Evolutionary conservation across 2,113 vertebrate genomes (phyloP).

Genomic region (Labeo catla): DNA sequence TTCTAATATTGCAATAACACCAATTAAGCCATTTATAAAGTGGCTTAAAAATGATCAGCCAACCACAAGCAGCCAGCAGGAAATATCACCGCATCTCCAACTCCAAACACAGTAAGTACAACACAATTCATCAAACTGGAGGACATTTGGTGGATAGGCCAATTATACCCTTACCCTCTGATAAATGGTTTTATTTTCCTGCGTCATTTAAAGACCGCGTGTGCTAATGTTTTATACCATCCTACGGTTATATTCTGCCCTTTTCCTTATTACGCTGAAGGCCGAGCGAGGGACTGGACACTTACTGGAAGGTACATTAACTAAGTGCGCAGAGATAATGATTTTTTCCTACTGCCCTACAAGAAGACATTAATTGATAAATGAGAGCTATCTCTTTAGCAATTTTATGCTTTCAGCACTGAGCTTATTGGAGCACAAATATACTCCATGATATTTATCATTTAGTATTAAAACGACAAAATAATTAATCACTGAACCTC

Average conservation of each 20-base stretch:
- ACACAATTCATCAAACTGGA: constrained; percentile 51
- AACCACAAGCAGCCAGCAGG: constrained; percentile 30
- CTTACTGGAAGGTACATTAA: constrained; percentile 59
- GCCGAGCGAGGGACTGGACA: constrained; percentile 19
- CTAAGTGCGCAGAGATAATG: constrained; percentile 55
- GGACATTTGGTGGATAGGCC: constrained; percentile 45
- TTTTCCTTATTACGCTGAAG: constrained; percentile 47
- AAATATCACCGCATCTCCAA: constrained; percentile 31
- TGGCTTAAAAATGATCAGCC: not conserved
- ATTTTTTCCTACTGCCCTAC: constrained; percentile 56
- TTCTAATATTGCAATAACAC: constrained; percentile 43
- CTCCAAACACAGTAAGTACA: not conserved
- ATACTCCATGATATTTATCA: constrained; percentile 57
- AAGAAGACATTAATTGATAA: constrained; percentile 63
- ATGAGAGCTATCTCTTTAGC: constrained; percentile 60
- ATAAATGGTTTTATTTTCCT: constrained; percentile 56
- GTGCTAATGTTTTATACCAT: constrained; percentile 48
- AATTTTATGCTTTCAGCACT: constrained; percentile 56
- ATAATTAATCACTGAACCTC: constrained; percentile 56
- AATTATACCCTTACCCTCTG: constrained; percentile 48
- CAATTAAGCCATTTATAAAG: constrained; percentile 52
- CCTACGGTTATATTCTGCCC: constrained; percentile 40
- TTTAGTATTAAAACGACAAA: constrained; percentile 58
- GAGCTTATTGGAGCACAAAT: constrained; percentile 61
- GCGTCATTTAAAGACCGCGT: constrained; percentile 44